A percentile compares a stretch with the other conserved stretches of the same genome.
These are phyloP conservation scores for Amblyopsis rosae DNA, from an alignment of 2,113 vertebrate species.

Conservation along the genomic window DNA sequence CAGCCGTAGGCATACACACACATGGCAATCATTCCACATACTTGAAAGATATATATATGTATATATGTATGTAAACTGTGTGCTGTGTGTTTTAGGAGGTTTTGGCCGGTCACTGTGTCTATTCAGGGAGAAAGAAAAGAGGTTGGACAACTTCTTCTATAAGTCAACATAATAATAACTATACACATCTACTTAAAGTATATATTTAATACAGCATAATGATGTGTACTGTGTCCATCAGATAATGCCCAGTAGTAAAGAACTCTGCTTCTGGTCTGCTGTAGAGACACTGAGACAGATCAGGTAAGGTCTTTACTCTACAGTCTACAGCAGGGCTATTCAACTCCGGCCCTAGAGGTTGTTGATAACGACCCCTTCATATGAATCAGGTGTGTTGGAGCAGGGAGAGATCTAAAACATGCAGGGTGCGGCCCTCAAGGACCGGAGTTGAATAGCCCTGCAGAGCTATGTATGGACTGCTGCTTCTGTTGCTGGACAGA, in stretches of 20 bases:
- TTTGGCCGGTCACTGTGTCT: slow-evolving; percentile 88
- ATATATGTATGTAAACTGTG: not conserved
- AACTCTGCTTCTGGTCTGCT: slow-evolving; percentile 90
- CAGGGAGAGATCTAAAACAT: too few relatives aligned
- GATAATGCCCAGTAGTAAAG: slow-evolving; percentile 89
- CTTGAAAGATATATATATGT: not conserved
- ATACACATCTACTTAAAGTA: not conserved
- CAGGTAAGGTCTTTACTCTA: slow-evolving; percentile 78
- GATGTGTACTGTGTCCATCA: slow-evolving; percentile 52
- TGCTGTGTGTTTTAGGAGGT: slow-evolving; percentile 79
- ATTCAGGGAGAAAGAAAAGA: slow-evolving; percentile 87
- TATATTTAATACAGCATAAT: not conserved
- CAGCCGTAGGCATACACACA: slow-evolving; percentile 46
- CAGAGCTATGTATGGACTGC: too few relatives aligned
- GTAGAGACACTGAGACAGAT: slow-evolving; percentile 97
- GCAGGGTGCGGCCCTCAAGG: too few relatives aligned
- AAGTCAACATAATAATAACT: not conserved
- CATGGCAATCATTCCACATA: not conserved
- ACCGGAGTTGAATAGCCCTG: too few relatives aligned
- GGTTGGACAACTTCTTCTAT: slow-evolving; percentile 66
- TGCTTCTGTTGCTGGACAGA: not conserved
- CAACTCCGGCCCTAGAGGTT: not conserved
- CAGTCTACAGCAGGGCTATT: too few relatives aligned
- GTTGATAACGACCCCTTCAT: not conserved
- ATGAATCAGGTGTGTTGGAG: too few relatives aligned